Evolutionary conservation across 2,888 invertebrate species (phyloP).

Genomic region (Protonemura montana): DNA sequence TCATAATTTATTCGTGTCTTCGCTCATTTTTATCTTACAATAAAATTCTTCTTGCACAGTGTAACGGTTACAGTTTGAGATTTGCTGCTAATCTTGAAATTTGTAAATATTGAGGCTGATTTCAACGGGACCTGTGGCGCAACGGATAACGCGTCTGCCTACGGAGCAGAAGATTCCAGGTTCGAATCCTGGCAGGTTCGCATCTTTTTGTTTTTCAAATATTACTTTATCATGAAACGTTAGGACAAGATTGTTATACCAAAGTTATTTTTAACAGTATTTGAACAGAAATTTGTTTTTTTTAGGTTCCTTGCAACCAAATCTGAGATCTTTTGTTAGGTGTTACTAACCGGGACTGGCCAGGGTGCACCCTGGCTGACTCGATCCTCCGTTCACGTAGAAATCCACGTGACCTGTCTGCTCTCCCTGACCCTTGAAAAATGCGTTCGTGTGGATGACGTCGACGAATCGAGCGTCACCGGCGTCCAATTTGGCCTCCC

Average conservation of each 20-base stretch:
- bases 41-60: no score
- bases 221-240: background rate
- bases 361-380: conserved; percentile 69
- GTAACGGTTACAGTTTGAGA: background rate
- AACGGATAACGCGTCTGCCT: conserved; percentile 38
- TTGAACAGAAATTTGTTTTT: no score
- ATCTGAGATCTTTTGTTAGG: no score
- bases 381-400: conserved; percentile 74
- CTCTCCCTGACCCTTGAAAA: conserved; percentile 71
- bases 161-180: conserved; percentile 38
- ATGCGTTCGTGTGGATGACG: conserved; percentile 75
- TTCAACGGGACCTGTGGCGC: conserved; percentile 26
- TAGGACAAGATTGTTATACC: background rate
- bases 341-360: background rate
- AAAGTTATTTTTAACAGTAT: no score
- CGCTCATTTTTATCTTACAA: no score
- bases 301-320: no score
- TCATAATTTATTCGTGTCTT: no score
- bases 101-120: background rate
- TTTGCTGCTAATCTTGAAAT: background rate
- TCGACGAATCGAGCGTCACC: conserved; percentile 74
- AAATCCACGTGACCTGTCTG: conserved; percentile 75
- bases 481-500: conserved; percentile 65
- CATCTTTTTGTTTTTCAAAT: background rate
- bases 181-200: conserved; percentile 37